Conservation (phyloP, 1,140 invertebrate genomes). For the Ceratina australensis region DNA sequence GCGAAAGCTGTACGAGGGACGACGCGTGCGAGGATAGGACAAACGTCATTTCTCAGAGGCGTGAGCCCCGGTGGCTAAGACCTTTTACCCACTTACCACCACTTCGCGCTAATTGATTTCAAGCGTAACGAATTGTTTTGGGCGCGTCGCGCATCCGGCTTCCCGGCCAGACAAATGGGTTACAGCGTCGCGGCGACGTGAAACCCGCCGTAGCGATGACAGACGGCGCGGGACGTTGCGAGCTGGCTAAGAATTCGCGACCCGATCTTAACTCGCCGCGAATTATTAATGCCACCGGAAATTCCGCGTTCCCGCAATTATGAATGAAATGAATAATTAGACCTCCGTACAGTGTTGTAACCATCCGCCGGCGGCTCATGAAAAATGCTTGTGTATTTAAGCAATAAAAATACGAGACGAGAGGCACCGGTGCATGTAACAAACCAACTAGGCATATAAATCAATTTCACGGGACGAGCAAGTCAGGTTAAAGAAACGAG, state of each 20-base stretch:
- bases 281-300: conserved; percentile 47
- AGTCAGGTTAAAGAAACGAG: no score
- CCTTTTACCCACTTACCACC: conserved; percentile 63
- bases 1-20: neutral
- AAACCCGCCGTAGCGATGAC: neutral
- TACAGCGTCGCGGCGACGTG: conserved; percentile 37
- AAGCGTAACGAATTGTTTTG: conserved; percentile 66
- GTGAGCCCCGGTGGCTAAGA: conserved; percentile 39
- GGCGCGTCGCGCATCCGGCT: conserved; percentile 36
- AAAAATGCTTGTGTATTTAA: no score
- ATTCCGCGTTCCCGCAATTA: no score
- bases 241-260: conserved; percentile 25
- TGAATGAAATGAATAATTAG: no score
- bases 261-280: conserved; percentile 41
- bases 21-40: neutral
- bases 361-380: no score
- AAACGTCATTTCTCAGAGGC: conserved; percentile 56
- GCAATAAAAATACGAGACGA: no score
- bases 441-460: no score
- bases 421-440: no score
- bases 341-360: no score
- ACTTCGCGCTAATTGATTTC: conserved; percentile 66
- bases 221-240: neutral
- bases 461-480: no score
- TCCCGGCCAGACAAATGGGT: conserved; percentile 53